These are phyloP conservation scores for Drosophila repleta DNA, from an alignment of 1,140 invertebrate genomes.

Conservation along the genomic window DNA sequence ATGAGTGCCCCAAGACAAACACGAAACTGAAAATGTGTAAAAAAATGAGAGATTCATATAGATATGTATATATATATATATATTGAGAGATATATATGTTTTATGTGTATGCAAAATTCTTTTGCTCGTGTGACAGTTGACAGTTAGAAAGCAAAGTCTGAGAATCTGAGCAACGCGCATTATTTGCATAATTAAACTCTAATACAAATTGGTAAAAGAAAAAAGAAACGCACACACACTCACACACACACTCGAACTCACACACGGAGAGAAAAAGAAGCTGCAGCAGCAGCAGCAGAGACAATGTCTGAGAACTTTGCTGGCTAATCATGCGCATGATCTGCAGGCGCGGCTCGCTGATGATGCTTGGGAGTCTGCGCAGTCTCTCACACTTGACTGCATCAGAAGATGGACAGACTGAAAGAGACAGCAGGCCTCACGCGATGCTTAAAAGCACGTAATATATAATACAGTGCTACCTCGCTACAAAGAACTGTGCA, in stretches of 20 bases:
- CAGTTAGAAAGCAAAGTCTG: conserved; percentile 63
- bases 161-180: conserved; percentile 48
- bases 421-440: background rate
- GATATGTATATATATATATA: background rate
- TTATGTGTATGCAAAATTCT: conserved; percentile 1
- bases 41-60: background rate
- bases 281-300: background rate
- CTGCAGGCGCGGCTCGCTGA: conserved; percentile 3
- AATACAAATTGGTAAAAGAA: conserved; percentile 69
- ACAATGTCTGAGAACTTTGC: conserved; percentile 32
- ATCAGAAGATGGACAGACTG: background rate
- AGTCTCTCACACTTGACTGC: conserved; percentile 32
- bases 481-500: background rate
- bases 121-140: conserved; percentile 66
- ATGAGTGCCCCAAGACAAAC: conserved; percentile 66
- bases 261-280: background rate
- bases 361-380: conserved; percentile 20
- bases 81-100: no score
- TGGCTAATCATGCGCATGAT: conserved; percentile 74
- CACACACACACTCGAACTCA: background rate
- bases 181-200: conserved; percentile 77
- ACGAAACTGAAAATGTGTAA: conserved; percentile 42
- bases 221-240: background rate
- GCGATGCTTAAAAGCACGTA: background rate
- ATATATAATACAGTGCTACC: background rate